Evolutionary conservation across 2,113 vertebrate genomes (phyloP).

Genomic region (Origma solitaria): DNA sequence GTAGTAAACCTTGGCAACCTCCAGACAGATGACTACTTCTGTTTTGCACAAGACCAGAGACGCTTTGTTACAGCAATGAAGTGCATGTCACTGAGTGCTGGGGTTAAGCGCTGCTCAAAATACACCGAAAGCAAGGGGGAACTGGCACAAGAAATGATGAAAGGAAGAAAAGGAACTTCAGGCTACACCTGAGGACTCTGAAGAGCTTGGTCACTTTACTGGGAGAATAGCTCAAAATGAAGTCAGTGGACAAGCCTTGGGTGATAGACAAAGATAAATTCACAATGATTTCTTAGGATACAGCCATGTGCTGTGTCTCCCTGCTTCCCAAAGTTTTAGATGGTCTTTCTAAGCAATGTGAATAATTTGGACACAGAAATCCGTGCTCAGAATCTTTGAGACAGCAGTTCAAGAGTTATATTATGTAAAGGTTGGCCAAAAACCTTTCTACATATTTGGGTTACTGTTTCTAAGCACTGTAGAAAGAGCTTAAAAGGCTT

Average conservation of each 20-base stretch:
- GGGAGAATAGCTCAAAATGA: not conserved
- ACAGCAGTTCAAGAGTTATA: not conserved
- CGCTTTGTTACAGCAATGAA: not conserved
- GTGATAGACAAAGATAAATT: not conserved
- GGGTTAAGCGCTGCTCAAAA: constrained; percentile 13
- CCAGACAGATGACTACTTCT: not conserved
- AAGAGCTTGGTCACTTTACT: not conserved
- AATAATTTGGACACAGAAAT: not conserved
- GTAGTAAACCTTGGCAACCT: not conserved
- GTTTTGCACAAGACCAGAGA: not conserved
- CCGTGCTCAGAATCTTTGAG: not conserved
- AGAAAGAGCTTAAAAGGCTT: not conserved
- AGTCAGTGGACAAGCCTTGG: not conserved
- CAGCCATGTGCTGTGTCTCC: not conserved
- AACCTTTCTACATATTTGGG: not conserved
- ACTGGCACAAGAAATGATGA: not conserved
- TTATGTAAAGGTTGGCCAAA: not conserved
- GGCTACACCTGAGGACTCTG: not conserved
- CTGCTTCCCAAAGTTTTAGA: not conserved
- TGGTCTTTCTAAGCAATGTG: not conserved
- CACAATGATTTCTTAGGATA: not conserved
- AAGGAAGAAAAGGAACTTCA: not conserved
- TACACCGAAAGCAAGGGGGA: not conserved
- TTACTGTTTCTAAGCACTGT: not conserved
- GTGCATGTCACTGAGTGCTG: not conserved